Conservation (phyloP, 2,888 invertebrate genomes). For the Neoitamus cyanurus region DNA sequence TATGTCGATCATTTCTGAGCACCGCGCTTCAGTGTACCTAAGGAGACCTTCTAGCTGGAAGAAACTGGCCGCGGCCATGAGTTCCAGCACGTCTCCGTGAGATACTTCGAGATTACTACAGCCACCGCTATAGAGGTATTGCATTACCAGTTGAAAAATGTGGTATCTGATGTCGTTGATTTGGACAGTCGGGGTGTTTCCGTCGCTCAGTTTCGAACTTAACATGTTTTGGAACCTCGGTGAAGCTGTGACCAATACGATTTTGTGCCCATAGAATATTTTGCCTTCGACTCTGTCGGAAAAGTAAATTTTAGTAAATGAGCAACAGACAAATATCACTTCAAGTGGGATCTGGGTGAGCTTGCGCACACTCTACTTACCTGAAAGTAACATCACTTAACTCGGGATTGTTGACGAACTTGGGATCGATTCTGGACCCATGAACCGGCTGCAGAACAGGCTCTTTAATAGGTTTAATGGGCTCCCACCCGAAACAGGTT, state of each 20-base stretch:
- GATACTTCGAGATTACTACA: conserved; percentile 82
- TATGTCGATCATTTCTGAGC: conserved; percentile 84
- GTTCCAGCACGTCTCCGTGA: conserved; percentile 83
- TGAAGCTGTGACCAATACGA: conserved; percentile 91
- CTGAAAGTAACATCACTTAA: conserved; percentile 90
- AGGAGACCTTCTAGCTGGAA: conserved; percentile 88
- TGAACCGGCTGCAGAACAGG: conserved; percentile 72
- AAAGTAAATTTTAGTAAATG: conserved; percentile 8
- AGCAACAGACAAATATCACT: too few relatives aligned
- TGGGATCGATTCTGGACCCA: conserved; percentile 87
- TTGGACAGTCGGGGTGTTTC: conserved; percentile 85
- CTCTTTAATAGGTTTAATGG: conserved; percentile 80
- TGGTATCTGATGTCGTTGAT: conserved; percentile 93
- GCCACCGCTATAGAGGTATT: conserved; percentile 91
- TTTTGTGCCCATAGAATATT: conserved; percentile 93
- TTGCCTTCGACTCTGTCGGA: conserved; percentile 82
- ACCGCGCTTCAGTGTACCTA: conserved; percentile 86
- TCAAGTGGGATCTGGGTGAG: neutral
- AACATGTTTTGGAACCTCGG: conserved; percentile 88
- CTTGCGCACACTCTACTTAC: conserved; percentile 54
- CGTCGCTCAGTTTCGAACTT: conserved; percentile 78
- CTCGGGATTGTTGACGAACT: conserved; percentile 94
- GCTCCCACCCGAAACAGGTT: conserved; percentile 89
- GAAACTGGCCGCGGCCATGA: conserved; percentile 92
- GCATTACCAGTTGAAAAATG: conserved; percentile 94